Conservation (phyloP, 2,113 vertebrate species). For the Saguinus imperator region DNA sequence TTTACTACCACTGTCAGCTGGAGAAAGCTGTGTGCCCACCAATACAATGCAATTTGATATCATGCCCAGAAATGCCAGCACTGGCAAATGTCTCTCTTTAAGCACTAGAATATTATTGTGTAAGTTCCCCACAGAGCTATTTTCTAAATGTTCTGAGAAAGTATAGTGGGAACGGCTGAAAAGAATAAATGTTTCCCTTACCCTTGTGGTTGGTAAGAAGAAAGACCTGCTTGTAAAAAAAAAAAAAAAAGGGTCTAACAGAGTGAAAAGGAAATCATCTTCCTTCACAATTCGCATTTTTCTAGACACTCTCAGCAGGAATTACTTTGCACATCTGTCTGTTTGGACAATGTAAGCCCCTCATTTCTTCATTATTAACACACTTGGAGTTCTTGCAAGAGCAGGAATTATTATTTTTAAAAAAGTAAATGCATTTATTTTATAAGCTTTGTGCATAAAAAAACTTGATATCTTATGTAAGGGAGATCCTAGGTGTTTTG, state of each 20-base stretch:
- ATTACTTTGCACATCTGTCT: neutral
- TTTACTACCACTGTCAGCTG: neutral
- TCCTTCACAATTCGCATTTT: neutral
- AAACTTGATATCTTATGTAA: neutral
- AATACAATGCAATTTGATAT: neutral
- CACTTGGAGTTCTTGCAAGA: neutral
- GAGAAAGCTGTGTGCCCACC: neutral
- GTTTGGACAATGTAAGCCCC: neutral
- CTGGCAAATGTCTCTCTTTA: conserved; percentile 17
- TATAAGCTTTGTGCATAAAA: neutral
- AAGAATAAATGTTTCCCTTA: conserved; percentile 43
- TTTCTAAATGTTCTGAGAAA: conserved; percentile 40
- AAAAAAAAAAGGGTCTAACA: too few relatives aligned
- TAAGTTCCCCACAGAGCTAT: conserved; percentile 37
- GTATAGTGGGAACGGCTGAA: neutral
- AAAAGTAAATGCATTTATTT: neutral
- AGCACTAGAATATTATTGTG: neutral
- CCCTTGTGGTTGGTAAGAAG: neutral
- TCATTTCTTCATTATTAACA: neutral
- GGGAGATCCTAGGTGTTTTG: neutral
- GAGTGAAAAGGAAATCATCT: neutral
- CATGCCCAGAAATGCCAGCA: conserved; percentile 25
- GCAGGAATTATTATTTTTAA: neutral
- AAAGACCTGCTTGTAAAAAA: neutral
- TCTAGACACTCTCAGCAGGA: neutral